Evolutionary conservation across 1,140 invertebrate genomes (phyloP).

Genomic region (Elysia chlorotica): DNA sequence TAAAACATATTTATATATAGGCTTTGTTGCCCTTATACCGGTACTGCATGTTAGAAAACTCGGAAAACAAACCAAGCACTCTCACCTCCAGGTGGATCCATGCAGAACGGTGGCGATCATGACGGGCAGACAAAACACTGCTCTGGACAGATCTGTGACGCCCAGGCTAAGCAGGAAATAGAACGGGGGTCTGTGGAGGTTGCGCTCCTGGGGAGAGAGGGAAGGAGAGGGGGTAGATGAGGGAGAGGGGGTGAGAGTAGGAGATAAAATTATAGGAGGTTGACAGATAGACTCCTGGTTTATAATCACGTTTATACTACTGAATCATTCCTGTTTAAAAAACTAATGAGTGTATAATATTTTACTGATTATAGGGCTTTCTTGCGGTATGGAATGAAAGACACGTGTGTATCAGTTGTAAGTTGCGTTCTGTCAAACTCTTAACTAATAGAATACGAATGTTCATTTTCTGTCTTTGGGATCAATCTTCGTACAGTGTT

Average conservation of each 20-base stretch:
- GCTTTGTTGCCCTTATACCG: background rate
- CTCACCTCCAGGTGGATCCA: slow-evolving; percentile 41
- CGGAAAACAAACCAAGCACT: background rate
- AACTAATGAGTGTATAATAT: too few relatives aligned
- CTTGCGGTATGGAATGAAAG: too few relatives aligned
- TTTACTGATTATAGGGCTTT: too few relatives aligned
- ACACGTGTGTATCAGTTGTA: too few relatives aligned
- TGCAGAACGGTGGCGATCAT: slow-evolving; percentile 46
- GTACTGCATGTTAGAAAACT: background rate
- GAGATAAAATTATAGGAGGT: too few relatives aligned
- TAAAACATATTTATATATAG: background rate
- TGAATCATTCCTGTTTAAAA: background rate
- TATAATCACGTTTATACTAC: background rate
- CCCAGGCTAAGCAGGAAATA: slow-evolving; percentile 53
- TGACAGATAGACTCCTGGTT: background rate
- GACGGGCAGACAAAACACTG: slow-evolving; percentile 52
- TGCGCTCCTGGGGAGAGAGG: slow-evolving; percentile 22
- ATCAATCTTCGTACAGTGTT: too few relatives aligned
- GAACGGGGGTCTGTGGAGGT: slow-evolving; percentile 50
- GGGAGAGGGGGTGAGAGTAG: too few relatives aligned
- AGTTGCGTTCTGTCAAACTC: too few relatives aligned
- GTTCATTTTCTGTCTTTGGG: too few relatives aligned
- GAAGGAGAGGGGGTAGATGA: background rate
- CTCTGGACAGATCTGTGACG: slow-evolving; percentile 47
- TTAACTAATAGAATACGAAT: too few relatives aligned